A percentile compares a stretch with the other conserved stretches of the same genome.
Evolutionary conservation across 53 echinoderm and acorn worm species (phyloP).

Genomic region (Echinarachnius parma): DNA sequence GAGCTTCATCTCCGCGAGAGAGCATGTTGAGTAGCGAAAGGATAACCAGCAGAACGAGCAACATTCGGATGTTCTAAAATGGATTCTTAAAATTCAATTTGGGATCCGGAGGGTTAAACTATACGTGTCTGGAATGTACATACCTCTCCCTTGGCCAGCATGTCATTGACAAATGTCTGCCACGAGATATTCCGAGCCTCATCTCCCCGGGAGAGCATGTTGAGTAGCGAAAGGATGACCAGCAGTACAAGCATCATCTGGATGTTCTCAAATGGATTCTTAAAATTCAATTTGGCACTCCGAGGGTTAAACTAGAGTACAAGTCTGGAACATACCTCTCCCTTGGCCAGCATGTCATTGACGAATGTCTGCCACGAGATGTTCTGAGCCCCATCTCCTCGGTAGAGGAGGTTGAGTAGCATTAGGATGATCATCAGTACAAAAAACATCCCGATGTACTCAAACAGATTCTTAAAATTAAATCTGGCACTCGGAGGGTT

Average conservation of each 20-base stretch:
- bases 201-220: slow-evolving; percentile 74
- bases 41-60: slow-evolving; percentile 69
- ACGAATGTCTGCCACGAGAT: slow-evolving; percentile 94
- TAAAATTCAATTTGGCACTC: not conserved
- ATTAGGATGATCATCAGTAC: slow-evolving; percentile 70
- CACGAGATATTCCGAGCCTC: slow-evolving; percentile 90
- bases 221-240: slow-evolving; percentile 70
- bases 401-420: slow-evolving; percentile 68
- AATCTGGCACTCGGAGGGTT: too few relatives aligned
- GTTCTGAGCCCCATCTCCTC: slow-evolving; percentile 82
- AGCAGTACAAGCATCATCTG: slow-evolving; percentile 71
- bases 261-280: slow-evolving; percentile 25
- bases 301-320: not conserved
- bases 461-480: too few relatives aligned
- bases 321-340: slow-evolving; percentile 67
- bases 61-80: slow-evolving; percentile 77
- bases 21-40: slow-evolving; percentile 72
- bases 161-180: slow-evolving; percentile 88
- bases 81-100: too few relatives aligned
- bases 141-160: slow-evolving; percentile 98
- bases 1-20: slow-evolving; percentile 80
- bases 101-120: slow-evolving; percentile 49
- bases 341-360: slow-evolving; percentile 90
- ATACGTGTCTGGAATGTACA: slow-evolving; percentile 43
- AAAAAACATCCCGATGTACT: slow-evolving; percentile 67